Evolutionary conservation across 2,797 vertebrate species (phyloP), one percentile per base, ranked within the genome.

Genomic region (Enteromius mattozi): DNA sequence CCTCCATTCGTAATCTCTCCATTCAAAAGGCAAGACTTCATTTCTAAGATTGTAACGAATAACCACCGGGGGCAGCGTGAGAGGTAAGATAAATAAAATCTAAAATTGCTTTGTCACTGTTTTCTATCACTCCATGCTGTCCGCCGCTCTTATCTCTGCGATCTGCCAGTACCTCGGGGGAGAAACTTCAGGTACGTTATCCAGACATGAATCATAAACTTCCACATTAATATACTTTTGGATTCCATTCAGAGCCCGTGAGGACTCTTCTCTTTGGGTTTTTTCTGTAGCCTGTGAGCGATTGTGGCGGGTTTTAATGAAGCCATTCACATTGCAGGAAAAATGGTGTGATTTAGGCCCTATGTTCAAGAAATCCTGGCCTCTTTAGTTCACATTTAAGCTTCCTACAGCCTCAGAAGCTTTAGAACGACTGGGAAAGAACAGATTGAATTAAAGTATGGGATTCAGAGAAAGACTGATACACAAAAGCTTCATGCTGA

Each of bases 31-130:
- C 80, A 63, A 56, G 76, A 87, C 87, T 88, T 70, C 42, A 68
- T 89, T 92, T 91, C 93, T 92, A 90, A 51, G 2, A 35, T 37
- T n/a, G 87, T 90, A 92, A 94, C 89, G 82, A 90, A 93, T 92
- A 88, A 90, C 89, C 47, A 88, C 90, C 87, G 90, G 91, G 90
- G 91, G 91, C 86, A 88, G 89, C 70, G 17, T 86, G 65, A 87
- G 87, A 88, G 90, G 86, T 88, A 88, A 91, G 89, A 94, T 94
- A 93, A 93, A 93, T 94, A 93, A 92, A 94, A 91, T 92, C 91
- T 91, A 92, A 92, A 94, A 94, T 92, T 92, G 92, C 92, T 91
- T 91, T 91, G 92, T 93, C 93, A 93, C 86, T 16, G 78, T 88
- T 93, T 89, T 85, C 65, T 92, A 89, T 88, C 89, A 82, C 89